Evolutionary conservation across 2,888 invertebrate genomes (phyloP), one percentile per base, ranked within the genome.

Genomic region (Callosobruchus maculatus): DNA sequence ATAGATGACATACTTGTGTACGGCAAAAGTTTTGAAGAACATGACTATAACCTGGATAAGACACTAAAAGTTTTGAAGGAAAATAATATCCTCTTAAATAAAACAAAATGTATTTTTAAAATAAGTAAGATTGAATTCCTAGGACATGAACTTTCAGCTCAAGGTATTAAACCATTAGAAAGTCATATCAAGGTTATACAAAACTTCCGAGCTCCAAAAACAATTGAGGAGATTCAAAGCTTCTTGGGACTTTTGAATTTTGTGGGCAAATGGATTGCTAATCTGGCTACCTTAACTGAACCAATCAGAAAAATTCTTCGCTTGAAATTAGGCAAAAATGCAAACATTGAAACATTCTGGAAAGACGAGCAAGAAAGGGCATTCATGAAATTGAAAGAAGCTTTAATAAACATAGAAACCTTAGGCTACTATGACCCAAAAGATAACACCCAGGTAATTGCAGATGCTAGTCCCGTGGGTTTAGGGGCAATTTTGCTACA

Each of bases 211-310:
- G 31, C 68, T 18, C 75, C 73, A 72, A 70, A 49, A 20, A 70
- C 66, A 0, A 71, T 74, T 2, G 78, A 78, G 49, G 78, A 82
- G 72, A 66, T 82, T 30, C 30, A 30, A 30, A 30, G 30, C 30
- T 30, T 30, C 67, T 71, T 82, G 0, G 83, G 82, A 18, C 70
- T 83, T 13, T 78, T 83, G 2, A 84, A 85, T 73, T 85, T 13
- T n/a, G n/a, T n/a, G n/a, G 75, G 72, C 2, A 74, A 75, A 31
- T 82, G 77, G 66, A 80, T 85, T 0, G 79, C 82, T 26, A 78
- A 73, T 82, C 22, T 75, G 76, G 75, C 78, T 21, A 79, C 78
- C 2, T 26, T 74, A 18, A 78, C 77, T 68, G 71, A 78, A 77
- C 68, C 77, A 18, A 21, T 79, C 21, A 80, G 81, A 9, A 30